These are phyloP conservation scores for Syritta pipiens DNA, from an alignment of 2,888 invertebrate genomes.

Conservation along the genomic window DNA sequence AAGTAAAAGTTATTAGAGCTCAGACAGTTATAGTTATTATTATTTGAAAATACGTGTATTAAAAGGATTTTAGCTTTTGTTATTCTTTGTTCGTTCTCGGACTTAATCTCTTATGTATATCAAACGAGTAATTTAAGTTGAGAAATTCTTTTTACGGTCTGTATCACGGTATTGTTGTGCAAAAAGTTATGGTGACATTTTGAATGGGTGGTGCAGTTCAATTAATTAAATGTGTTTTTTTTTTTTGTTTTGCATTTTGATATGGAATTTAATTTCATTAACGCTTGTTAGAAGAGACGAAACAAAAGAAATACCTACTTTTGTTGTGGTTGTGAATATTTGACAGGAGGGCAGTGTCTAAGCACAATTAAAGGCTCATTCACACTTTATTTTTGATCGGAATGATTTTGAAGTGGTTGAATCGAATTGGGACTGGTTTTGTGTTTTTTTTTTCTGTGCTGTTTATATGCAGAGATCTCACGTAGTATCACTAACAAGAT, in stretches of 20 bases:
- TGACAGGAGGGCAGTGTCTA: neutral
- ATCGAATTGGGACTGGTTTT: neutral
- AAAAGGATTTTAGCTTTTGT: slow-evolving; percentile 24
- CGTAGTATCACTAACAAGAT: too few relatives aligned
- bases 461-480: too few relatives aligned
- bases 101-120: too few relatives aligned
- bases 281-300: neutral
- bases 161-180: slow-evolving; percentile 25
- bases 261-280: slow-evolving; percentile 5
- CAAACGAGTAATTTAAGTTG: too few relatives aligned
- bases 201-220: slow-evolving; percentile 28
- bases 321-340: neutral
- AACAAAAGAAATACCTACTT: neutral
- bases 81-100: slow-evolving; percentile 1
- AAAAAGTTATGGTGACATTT: slow-evolving; percentile 38
- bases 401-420: neutral
- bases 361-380: slow-evolving; percentile 9
- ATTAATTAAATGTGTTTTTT: slow-evolving; percentile 17
- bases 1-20: slow-evolving; percentile 43
- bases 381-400: neutral
- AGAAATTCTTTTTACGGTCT: too few relatives aligned
- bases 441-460: neutral
- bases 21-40: neutral
- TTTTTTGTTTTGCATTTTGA: too few relatives aligned
- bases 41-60: neutral